phyloP scores from a whole-genome alignment of 2,888 invertebrate genomes.

The Seira ritae region DNA sequence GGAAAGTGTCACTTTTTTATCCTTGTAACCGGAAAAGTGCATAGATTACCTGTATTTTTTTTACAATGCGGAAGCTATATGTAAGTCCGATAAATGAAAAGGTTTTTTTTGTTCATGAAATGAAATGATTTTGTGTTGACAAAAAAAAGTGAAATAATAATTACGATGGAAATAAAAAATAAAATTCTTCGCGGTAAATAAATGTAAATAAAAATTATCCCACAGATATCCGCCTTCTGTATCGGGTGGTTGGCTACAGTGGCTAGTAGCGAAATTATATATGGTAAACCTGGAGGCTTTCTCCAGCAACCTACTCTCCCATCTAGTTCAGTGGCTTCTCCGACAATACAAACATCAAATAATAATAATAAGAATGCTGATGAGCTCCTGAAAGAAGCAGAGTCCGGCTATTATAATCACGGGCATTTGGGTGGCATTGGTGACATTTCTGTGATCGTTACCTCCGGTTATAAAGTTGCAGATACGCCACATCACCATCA shows the following conservation, averaged over 20 bases:
- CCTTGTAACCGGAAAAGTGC: constrained; percentile 14
- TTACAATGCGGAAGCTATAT: constrained; percentile 53
- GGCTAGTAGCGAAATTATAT: constrained; percentile 34
- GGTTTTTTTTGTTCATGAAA: neutral
- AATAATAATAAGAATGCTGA: constrained; percentile 1
- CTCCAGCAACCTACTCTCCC: neutral
- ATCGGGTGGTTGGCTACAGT: constrained; percentile 19
- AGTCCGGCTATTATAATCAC: constrained; percentile 35
- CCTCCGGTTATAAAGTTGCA: constrained; percentile 52
- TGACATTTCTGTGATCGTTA: constrained; percentile 38
- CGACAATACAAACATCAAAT: constrained; percentile 19
- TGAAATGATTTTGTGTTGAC: too few relatives aligned
- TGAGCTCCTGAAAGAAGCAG: constrained; percentile 49
- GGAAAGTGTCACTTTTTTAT: neutral
- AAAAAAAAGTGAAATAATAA: too few relatives aligned
- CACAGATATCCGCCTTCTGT: constrained; percentile 39
- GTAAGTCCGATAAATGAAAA: constrained; percentile 35
- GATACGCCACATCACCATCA: constrained; percentile 32
- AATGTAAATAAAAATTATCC: neutral
- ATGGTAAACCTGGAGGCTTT: constrained; percentile 49
- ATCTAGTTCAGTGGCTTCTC: constrained; percentile 13
- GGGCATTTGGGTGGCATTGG: constrained; percentile 33
- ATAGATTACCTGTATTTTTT: neutral
- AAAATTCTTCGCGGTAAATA: too few relatives aligned
- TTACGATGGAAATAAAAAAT: too few relatives aligned